phyloP scores from a whole-genome alignment of 2,113 vertebrate genomes.

The Phalacrocorax carbo region DNA sequence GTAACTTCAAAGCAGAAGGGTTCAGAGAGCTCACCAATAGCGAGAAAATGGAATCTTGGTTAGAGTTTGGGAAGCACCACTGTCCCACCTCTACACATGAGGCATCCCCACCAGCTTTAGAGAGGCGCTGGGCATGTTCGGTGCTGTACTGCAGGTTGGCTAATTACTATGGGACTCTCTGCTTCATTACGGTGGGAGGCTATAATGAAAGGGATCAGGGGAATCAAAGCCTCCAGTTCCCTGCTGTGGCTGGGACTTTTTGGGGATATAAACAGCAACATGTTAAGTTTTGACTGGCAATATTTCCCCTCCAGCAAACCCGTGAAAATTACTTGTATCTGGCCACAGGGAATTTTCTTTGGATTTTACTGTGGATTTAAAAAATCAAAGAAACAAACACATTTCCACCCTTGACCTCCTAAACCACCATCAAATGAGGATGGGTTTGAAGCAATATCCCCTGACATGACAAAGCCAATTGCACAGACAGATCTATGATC shows the following conservation, averaged over 20 bases:
- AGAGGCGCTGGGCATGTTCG: not conserved
- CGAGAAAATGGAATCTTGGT: not conserved
- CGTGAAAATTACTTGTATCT: not conserved
- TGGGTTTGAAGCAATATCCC: constrained; percentile 3
- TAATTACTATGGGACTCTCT: not conserved
- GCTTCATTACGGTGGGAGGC: not conserved
- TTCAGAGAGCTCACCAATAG: not conserved
- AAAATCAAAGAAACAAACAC: not conserved
- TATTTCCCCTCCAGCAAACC: not conserved
- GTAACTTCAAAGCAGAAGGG: not conserved
- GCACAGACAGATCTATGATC: constrained; percentile 1
- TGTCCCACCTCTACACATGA: not conserved
- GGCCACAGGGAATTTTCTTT: constrained; percentile 6
- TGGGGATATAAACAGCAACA: not conserved
- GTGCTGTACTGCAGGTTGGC: not conserved
- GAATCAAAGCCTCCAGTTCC: not conserved
- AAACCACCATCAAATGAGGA: not conserved
- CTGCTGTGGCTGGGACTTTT: not conserved
- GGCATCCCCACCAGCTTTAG: not conserved
- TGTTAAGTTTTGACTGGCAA: not conserved
- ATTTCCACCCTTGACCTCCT: not conserved
- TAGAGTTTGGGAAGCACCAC: not conserved
- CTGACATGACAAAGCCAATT: not conserved
- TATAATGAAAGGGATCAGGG: not conserved
- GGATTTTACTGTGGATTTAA: not conserved